Evolutionary conservation across 2,113 vertebrate genomes (phyloP).

Genomic region (Andinoacara biseriatus): DNA sequence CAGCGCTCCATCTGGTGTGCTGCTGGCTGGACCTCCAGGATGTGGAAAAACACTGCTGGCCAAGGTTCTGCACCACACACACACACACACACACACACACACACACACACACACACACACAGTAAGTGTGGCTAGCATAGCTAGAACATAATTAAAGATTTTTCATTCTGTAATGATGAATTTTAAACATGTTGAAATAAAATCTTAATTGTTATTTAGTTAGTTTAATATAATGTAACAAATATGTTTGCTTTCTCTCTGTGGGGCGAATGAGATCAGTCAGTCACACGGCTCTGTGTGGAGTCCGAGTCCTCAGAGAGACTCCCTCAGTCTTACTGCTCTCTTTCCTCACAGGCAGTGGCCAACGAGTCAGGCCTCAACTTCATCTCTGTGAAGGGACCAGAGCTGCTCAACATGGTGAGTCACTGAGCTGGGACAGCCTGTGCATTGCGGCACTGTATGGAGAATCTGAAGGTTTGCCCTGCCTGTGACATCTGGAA

Average conservation of each 20-base stretch:
- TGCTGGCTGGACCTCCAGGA: constrained; percentile 95
- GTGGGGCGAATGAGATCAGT: not conserved
- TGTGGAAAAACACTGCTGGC: constrained; percentile 96
- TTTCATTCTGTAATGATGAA: not conserved
- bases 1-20: constrained; percentile 88
- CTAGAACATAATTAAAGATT: not conserved
- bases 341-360: constrained; percentile 85
- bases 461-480: not conserved
- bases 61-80: constrained; percentile 80
- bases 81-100: not conserved
- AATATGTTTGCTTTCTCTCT: not conserved
- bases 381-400: constrained; percentile 98
- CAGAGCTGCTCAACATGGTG: constrained; percentile 97
- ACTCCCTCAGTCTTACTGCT: not conserved
- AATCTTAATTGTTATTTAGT: not conserved
- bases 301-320: not conserved
- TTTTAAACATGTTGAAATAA: not conserved
- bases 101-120: not conserved
- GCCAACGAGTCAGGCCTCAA: constrained; percentile 98
- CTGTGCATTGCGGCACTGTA: not conserved
- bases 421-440: not conserved
- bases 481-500: not conserved
- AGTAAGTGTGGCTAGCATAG: not conserved
- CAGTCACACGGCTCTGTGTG: not conserved
- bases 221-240: not conserved